Conservation (phyloP, 1,140 invertebrate species). For the Drosophila watanabei region DNA sequence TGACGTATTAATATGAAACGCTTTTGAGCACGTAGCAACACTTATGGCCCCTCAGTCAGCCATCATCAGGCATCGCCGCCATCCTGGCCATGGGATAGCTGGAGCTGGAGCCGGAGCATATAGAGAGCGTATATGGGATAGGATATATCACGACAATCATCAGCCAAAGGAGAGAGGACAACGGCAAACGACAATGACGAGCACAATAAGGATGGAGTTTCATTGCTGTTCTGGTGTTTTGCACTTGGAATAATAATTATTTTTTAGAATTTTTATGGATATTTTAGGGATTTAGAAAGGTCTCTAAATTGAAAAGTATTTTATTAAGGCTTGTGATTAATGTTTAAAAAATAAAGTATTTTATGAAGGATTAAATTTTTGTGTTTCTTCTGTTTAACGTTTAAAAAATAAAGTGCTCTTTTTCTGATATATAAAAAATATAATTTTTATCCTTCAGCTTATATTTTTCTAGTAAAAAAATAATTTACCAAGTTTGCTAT, state of each 20-base stretch:
- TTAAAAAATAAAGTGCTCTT: not conserved
- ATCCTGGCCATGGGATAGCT: constrained; percentile 26
- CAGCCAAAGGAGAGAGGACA: constrained; percentile 57
- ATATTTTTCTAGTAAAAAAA: not conserved
- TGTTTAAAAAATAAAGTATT: no score
- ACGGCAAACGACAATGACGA: constrained; percentile 50
- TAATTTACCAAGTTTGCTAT: rapidly evolving
- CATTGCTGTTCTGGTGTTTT: constrained; percentile 52
- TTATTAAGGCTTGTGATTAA: not conserved
- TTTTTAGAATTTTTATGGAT: not conserved
- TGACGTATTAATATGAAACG: constrained; percentile 84
- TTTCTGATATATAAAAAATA: not conserved
- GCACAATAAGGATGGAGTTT: constrained; percentile 38
- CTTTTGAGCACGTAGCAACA: constrained; percentile 84
- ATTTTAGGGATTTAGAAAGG: not conserved
- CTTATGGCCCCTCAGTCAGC: constrained; percentile 69
- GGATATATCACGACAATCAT: constrained; percentile 76
- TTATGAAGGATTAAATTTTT: not conserved
- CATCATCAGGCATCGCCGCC: constrained; percentile 40
- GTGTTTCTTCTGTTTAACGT: not conserved
- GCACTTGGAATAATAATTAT: not conserved
- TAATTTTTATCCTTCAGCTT: not conserved
- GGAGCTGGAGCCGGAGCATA: not conserved
- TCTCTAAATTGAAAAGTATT: not conserved
- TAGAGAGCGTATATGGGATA: constrained; percentile 31